Evolutionary conservation across 2,113 vertebrate genomes (phyloP).

Genomic region (Myrmophylax atrothorax): DNA sequence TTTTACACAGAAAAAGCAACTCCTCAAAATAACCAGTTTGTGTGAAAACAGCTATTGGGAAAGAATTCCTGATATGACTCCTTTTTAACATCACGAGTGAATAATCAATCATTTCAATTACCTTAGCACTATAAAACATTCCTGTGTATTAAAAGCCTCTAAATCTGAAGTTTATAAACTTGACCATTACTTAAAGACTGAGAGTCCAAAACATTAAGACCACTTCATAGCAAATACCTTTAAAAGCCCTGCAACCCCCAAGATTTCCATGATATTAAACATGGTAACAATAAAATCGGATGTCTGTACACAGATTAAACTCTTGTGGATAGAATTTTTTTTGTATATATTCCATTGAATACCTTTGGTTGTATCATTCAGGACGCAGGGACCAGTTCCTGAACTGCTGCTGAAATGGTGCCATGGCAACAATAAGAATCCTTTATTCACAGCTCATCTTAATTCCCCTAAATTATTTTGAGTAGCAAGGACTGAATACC

Average conservation of each 20-base stretch:
- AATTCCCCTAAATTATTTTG: not conserved
- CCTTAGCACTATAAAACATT: not conserved
- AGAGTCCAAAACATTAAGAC: not conserved
- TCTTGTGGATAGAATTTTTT: not conserved
- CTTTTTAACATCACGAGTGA: not conserved
- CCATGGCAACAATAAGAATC: not conserved
- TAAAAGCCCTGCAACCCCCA: not conserved
- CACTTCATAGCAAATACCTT: accelerated
- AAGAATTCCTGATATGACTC: not conserved
- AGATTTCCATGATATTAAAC: not conserved
- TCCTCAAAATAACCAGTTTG: not conserved
- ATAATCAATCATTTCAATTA: not conserved
- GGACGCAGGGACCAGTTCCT: not conserved
- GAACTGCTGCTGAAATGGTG: not conserved
- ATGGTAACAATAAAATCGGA: not conserved
- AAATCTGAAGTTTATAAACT: not conserved
- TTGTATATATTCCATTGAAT: not conserved
- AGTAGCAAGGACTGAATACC: not conserved
- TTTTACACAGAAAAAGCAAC: not conserved
- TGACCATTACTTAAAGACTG: not conserved
- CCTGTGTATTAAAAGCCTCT: not conserved
- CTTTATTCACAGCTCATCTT: not conserved
- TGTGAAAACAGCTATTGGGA: not conserved
- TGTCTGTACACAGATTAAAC: not conserved
- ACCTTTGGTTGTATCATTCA: not conserved